A percentile compares a stretch with the other conserved stretches of the same genome.
Evolutionary conservation across 2,888 invertebrate species (phyloP).

Genomic region (Callosobruchus maculatus): DNA sequence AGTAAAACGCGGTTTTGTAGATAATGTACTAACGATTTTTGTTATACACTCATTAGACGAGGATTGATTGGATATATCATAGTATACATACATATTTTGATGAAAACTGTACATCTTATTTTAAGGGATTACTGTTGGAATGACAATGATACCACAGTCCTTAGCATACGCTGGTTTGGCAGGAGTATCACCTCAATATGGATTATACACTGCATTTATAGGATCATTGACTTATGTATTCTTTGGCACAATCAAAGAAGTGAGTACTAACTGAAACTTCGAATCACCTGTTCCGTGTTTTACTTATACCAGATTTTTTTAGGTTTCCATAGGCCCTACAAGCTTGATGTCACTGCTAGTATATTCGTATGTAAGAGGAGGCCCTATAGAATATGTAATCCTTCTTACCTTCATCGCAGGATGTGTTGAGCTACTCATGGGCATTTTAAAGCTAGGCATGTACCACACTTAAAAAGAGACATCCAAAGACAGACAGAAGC

Average conservation of each 20-base stretch:
- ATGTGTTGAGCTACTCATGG: slow-evolving; percentile 74
- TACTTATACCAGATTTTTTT: not conserved
- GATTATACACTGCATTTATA: slow-evolving; percentile 88
- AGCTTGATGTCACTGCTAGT: slow-evolving; percentile 88
- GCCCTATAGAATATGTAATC: slow-evolving; percentile 69
- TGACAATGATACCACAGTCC: slow-evolving; percentile 91
- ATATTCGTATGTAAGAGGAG: slow-evolving; percentile 65
- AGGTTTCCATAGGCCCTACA: slow-evolving; percentile 83
- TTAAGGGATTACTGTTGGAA: slow-evolving; percentile 83
- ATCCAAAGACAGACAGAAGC: too few species aligned
- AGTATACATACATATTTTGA: too few species aligned
- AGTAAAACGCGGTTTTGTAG: too few species aligned
- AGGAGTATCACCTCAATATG: slow-evolving; percentile 82
- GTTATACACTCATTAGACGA: too few species aligned
- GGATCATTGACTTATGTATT: slow-evolving; percentile 83
- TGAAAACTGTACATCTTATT: too few species aligned
- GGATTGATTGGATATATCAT: too few species aligned
- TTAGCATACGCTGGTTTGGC: slow-evolving; percentile 88
- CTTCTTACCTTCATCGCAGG: slow-evolving; percentile 77
- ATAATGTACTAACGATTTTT: too few species aligned
- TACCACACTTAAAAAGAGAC: too few species aligned
- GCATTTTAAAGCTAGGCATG: slow-evolving; percentile 74
- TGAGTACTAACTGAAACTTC: not conserved
- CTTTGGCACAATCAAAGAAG: slow-evolving; percentile 84
- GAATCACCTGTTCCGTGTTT: too few species aligned